phyloP scores from a whole-genome alignment of 2,113 vertebrate species.

The Taurulus bubalis region DNA sequence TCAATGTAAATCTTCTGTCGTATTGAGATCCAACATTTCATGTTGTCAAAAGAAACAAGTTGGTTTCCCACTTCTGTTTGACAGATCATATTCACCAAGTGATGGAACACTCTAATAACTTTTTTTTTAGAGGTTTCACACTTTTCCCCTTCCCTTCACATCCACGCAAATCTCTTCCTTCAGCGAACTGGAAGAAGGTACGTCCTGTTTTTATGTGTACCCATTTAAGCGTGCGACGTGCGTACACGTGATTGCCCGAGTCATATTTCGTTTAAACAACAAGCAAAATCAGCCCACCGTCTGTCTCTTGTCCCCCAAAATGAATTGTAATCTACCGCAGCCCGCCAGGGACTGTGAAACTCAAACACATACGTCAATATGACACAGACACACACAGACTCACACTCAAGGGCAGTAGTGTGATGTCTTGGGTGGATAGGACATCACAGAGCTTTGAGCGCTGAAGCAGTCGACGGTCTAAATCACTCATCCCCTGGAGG shows the following conservation, averaged over 20 bases:
- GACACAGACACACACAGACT: constrained; percentile 3
- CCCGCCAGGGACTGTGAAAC: constrained; percentile 21
- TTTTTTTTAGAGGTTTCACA: constrained; percentile 8
- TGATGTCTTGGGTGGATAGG: constrained; percentile 58
- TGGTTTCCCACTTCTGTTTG: constrained; percentile 21
- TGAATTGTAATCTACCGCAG: constrained; percentile 38
- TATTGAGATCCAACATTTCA: not conserved
- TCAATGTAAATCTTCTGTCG: not conserved
- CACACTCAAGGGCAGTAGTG: constrained; percentile 52
- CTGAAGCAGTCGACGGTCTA: constrained; percentile 37
- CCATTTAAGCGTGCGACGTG: not conserved
- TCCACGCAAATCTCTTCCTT: constrained; percentile 7
- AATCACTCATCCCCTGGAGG: constrained; percentile 62
- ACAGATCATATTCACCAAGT: constrained; percentile 2
- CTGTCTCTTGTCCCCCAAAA: constrained; percentile 29
- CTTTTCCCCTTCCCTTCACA: not conserved
- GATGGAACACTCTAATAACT: constrained; percentile 17
- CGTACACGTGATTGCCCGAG: not conserved
- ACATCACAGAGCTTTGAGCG: constrained; percentile 52
- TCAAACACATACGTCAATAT: constrained; percentile 17
- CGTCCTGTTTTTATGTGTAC: not conserved
- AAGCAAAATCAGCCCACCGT: constrained; percentile 18
- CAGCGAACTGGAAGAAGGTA: not conserved
- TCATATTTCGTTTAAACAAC: constrained; percentile 45
- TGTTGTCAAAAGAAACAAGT: constrained; percentile 10